phyloP scores from a whole-genome alignment of 2,888 invertebrate species.

The Bellardia bayeri region DNA sequence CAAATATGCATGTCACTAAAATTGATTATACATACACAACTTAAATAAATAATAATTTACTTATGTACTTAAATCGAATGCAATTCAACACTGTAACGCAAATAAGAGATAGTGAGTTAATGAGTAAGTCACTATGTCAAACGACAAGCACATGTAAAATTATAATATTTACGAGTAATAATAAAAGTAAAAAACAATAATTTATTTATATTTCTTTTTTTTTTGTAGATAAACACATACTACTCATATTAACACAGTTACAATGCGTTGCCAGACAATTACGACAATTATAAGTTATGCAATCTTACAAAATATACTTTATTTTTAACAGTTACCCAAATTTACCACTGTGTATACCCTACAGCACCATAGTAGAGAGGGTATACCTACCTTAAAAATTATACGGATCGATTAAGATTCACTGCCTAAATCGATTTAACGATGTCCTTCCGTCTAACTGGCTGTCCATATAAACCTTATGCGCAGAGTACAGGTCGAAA shows the following conservation, averaged over 20 bases:
- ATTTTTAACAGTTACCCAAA: not conserved
- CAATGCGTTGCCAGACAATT: constrained; percentile 49
- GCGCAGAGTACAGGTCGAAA: too few species aligned
- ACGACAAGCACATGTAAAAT: constrained; percentile 35
- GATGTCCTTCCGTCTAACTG: too few species aligned
- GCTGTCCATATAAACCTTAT: too few species aligned
- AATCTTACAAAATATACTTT: constrained; percentile 34
- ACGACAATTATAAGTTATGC: constrained; percentile 49
- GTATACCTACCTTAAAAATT: too few species aligned
- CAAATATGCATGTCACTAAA: not conserved
- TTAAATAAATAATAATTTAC: not conserved
- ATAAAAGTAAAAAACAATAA: constrained; percentile 46
- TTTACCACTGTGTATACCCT: not conserved
- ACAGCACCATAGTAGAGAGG: too few species aligned
- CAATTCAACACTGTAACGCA: constrained; percentile 9
- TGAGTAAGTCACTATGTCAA: not conserved
- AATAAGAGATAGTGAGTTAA: not conserved
- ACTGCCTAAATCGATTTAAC: too few species aligned
- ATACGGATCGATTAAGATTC: too few species aligned
- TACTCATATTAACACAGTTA: constrained; percentile 40
- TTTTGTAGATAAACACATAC: not conserved
- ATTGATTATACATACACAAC: not conserved
- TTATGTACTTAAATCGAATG: not conserved
- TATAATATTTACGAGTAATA: constrained; percentile 36
- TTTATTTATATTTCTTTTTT: constrained; percentile 34